These are phyloP conservation scores for Junonia oenone DNA, from an alignment of 2,888 invertebrate genomes.

Conservation along the genomic window DNA sequence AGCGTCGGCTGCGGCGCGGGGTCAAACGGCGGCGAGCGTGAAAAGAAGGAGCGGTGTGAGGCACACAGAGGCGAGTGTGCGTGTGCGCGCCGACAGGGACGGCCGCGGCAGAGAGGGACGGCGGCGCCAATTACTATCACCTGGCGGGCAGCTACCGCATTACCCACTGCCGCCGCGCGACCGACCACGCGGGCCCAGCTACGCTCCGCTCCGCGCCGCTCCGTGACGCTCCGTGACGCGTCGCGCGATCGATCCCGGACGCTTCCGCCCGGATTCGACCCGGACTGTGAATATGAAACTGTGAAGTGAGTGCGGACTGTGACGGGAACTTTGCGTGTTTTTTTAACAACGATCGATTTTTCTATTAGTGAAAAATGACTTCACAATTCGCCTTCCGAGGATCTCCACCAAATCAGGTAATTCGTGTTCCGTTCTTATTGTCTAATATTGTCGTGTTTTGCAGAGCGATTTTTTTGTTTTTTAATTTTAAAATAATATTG, in stretches of 20 bases:
- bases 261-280: constrained; percentile 30
- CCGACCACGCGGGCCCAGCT: constrained; percentile 69
- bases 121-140: constrained; percentile 82
- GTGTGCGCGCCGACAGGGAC: constrained; percentile 74
- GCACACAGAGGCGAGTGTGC: constrained; percentile 50
- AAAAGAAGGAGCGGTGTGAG: constrained; percentile 76
- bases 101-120: constrained; percentile 67
- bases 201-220: constrained; percentile 34
- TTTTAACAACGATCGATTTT: background rate
- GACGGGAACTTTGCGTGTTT: constrained; percentile 49
- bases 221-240: too few species aligned
- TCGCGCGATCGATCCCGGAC: constrained; percentile 41
- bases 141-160: constrained; percentile 83
- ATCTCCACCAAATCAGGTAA: constrained; percentile 77
- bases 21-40: constrained; percentile 79
- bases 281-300: constrained; percentile 58
- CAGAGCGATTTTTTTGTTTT: constrained; percentile 11
- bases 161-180: constrained; percentile 80
- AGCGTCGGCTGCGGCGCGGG: constrained; percentile 77
- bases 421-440: background rate
- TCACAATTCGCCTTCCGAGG: constrained; percentile 77
- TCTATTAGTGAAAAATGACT: constrained; percentile 57
- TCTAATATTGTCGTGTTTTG: constrained; percentile 1
- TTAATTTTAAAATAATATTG: background rate
- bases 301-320: constrained; percentile 74